Evolutionary conservation across 92 coral and sea anemone genomes (phyloP).

Genomic region (Epizoanthus illoricatus): DNA sequence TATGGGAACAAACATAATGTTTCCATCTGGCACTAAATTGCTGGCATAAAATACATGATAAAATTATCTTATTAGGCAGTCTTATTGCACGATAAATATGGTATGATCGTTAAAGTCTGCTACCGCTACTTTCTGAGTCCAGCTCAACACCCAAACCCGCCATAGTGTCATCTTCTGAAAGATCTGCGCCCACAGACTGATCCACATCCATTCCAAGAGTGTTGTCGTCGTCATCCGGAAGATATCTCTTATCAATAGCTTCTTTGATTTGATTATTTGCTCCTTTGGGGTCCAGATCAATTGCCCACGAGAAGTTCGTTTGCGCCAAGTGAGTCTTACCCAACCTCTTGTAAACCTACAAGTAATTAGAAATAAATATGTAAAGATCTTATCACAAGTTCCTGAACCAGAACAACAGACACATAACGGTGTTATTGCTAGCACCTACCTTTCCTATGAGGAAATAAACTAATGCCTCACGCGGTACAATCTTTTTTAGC

Average conservation of each 20-base stretch:
- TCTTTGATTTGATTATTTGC: slow-evolving; percentile 99
- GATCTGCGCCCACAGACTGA: slow-evolving; percentile 57
- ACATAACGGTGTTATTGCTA: not conserved
- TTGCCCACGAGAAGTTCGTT: slow-evolving; percentile 99
- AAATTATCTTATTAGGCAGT: not conserved
- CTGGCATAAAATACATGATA: slow-evolving; percentile 10
- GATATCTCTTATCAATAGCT: slow-evolving; percentile 96
- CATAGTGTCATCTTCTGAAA: slow-evolving; percentile 65
- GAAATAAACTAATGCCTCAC: slow-evolving; percentile 95
- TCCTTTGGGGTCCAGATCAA: slow-evolving; percentile 96
- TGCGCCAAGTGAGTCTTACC: slow-evolving; percentile 92
- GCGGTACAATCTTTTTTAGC: slow-evolving; percentile 89
- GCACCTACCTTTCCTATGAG: slow-evolving; percentile 86
- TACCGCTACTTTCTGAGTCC: not conserved
- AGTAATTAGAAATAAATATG: not conserved
- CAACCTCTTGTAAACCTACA: slow-evolving; percentile 88
- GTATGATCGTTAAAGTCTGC: not conserved
- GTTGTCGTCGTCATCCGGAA: slow-evolving; percentile 97
- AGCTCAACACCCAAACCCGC: slow-evolving; percentile 37
- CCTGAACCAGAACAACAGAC: no score
- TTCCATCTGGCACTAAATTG: not conserved
- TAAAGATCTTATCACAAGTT: not conserved
- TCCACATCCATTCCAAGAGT: slow-evolving; percentile 69
- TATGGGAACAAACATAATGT: not conserved
- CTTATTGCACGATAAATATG: not conserved